Conservation (phyloP, 2,797 vertebrate species). For the Halcyon smyrnensis region DNA sequence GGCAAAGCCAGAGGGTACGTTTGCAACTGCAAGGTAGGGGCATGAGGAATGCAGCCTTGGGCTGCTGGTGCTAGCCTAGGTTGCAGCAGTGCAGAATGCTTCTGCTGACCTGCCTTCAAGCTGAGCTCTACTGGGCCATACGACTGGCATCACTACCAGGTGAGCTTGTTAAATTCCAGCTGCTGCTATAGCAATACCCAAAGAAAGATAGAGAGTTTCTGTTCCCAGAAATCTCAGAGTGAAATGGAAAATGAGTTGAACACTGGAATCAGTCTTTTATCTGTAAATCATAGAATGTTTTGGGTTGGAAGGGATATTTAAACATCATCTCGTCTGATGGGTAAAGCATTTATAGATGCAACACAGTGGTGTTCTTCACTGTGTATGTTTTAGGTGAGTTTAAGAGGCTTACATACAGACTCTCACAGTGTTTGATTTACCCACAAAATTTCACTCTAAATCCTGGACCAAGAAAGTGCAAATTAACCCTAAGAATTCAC, state of each 20-base stretch:
- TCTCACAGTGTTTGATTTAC: not conserved
- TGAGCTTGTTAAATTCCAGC: not conserved
- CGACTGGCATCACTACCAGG: not conserved
- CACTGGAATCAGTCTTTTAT: not conserved
- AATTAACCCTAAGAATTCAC: not conserved
- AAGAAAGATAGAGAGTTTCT: not conserved
- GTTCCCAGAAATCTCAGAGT: not conserved
- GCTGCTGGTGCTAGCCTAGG: not conserved
- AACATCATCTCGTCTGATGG: not conserved
- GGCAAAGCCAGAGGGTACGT: not conserved
- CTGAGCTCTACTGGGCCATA: not conserved
- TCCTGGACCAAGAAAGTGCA: not conserved
- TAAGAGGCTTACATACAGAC: not conserved
- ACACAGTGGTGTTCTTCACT: not conserved
- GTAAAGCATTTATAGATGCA: not conserved
- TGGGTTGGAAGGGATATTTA: not conserved
- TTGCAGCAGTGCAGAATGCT: not conserved
- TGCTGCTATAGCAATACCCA: not conserved
- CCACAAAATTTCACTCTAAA: not conserved
- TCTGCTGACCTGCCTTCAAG: not conserved
- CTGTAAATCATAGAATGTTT: not conserved
- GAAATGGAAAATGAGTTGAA: not conserved
- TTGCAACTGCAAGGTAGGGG: not conserved
- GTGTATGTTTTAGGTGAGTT: not conserved
- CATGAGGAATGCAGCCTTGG: not conserved